Conservation (phyloP, 2,113 vertebrate genomes). For the Aviceda subcristata region DNA sequence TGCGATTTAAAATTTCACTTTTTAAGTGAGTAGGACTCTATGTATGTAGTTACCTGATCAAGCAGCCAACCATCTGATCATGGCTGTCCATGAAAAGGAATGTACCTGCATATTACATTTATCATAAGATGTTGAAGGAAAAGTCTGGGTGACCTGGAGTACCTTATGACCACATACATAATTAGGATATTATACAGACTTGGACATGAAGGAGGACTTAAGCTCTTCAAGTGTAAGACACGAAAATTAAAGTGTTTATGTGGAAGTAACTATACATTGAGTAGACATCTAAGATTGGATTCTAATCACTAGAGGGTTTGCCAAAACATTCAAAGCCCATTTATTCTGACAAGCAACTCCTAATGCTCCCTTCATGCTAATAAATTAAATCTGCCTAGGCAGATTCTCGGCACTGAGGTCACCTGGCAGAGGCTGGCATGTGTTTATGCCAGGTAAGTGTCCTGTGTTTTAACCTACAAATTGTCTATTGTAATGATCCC, state of each 20-base stretch:
- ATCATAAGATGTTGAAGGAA: background rate
- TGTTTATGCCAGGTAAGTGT: background rate
- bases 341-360: background rate
- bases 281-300: background rate
- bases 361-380: background rate
- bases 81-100: background rate
- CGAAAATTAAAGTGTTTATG: background rate
- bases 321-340: background rate
- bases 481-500: background rate
- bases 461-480: background rate
- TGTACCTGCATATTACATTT: background rate
- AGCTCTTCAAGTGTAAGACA: background rate
- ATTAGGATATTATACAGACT: background rate
- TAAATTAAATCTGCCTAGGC: background rate
- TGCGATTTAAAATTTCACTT: background rate
- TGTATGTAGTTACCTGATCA: background rate
- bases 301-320: background rate
- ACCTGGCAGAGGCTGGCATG: background rate
- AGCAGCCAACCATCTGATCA: background rate
- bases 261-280: background rate
- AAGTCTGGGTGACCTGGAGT: background rate
- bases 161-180: accelerated
- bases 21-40: background rate
- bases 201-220: background rate
- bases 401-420: background rate